Base-by-base conservation (phyloP, 2,797 vertebrate species). In the Phrynocephalus guinanensis region DNA sequence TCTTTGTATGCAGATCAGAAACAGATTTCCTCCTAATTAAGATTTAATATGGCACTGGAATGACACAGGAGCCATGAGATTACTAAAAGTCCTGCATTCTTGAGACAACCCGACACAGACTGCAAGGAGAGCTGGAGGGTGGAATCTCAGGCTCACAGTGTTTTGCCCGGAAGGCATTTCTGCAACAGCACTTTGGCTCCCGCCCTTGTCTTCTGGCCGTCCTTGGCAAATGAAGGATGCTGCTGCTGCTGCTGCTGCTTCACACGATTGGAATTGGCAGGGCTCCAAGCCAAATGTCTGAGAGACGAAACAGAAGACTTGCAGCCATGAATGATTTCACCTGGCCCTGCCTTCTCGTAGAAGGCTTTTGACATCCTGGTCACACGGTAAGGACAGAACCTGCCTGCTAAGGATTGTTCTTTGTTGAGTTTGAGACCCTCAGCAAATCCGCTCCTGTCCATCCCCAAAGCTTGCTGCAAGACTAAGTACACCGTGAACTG, bases 91-190 rank as follows among this genome's bases (percentile, higher is more conserved):
- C 50, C 22, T 52, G 66, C 0, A 56, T 87, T 60, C 70, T 75
- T 5, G 68, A 80, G 11, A 38, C 82, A 75, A 75, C 50, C 50
- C 2, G n/a, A 44, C 66, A 52, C 33, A 86, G 81, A 22, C 56
- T 67, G 68, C 24, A 44, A 83, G 30, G 52, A 30, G 81, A 83
- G 68, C 30, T 5, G 26, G 85, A 83, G 85, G 83, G 56, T 52
- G 38, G 52, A 78, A 79, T 75, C 75, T 50, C 18, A 83, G 30
- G 56, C 10, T 52, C 68, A 22, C 56, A 67, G 18, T 26, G 24
- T 83, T 86, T 73, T 89, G 85, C 84, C 81, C n/a, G 81, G 80
- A 83, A 86, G 85, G 76, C 76, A 79, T 86, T 79, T 86, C 81
- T 83, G 85, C 30, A 73, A 83, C 68, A 83, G 52, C 79, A 79